phyloP scores from a whole-genome alignment of 2,888 invertebrate species.

The Ochropleura leucogaster region DNA sequence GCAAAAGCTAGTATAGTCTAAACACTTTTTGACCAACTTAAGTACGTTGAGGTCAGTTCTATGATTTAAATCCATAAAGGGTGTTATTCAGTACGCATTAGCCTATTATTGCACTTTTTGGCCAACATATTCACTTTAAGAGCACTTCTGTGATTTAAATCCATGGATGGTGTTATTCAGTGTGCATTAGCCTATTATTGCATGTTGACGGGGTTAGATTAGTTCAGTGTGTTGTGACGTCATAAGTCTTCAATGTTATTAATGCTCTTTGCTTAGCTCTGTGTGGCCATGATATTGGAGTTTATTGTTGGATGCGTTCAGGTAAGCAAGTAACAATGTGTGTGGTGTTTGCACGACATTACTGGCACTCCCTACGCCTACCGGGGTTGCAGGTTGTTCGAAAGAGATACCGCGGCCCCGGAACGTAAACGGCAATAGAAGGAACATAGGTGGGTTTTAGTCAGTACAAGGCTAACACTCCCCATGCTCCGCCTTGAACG shows the following conservation, averaged over 20 bases:
- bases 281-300: not conserved
- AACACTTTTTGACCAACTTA: no score
- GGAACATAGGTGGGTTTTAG: no score
- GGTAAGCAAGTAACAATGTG: no score
- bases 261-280: constrained; percentile 43
- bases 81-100: constrained; percentile 49
- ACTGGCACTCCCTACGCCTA: no score
- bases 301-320: not conserved
- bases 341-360: no score
- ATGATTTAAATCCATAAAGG: not conserved
- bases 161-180: constrained; percentile 14
- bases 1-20: no score
- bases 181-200: constrained; percentile 59
- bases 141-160: constrained; percentile 3
- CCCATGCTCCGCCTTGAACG: no score
- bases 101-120: constrained; percentile 49
- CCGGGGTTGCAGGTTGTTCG: no score
- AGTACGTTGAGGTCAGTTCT: not conserved
- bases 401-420: no score
- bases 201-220: constrained; percentile 49
- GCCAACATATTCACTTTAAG: not conserved
- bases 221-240: constrained; percentile 49
- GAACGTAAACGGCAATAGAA: no score
- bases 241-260: constrained; percentile 36
- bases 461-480: no score